Conservation (phyloP, 2,797 vertebrate genomes). For the Triplophysa yarkandensis region DNA sequence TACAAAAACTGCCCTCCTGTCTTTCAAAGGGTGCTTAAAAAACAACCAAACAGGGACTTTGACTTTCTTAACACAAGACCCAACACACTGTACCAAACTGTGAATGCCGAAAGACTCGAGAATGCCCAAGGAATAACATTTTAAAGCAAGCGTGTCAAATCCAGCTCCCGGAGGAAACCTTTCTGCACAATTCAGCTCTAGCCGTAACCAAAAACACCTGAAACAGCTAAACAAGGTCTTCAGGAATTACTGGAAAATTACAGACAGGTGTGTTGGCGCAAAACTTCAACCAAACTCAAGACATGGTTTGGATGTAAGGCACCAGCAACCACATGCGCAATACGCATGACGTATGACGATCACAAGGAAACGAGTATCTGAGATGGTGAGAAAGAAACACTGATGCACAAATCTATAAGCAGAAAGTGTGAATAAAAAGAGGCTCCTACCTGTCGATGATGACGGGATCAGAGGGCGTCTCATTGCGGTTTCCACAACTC, state of each 20-base stretch:
- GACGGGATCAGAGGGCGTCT: constrained; percentile 98
- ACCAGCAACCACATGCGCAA: background rate
- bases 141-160: background rate
- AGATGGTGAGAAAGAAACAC: constrained; percentile 12
- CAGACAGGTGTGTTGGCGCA: background rate
- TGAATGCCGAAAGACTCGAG: background rate
- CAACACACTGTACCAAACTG: background rate
- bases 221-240: background rate
- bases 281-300: background rate
- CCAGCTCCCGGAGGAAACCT: background rate
- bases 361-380: background rate
- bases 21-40: background rate
- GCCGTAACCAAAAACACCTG: background rate
- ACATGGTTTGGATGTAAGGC: too few species aligned
- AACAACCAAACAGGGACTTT: constrained; percentile 24
- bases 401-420: constrained; percentile 11
- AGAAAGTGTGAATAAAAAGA: constrained; percentile 1
- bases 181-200: background rate
- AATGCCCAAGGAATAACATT: constrained; percentile 3
- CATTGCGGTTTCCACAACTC: constrained; percentile 99
- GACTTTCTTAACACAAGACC: constrained; percentile 5
- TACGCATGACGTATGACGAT: background rate
- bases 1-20: background rate
- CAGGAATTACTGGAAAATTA: background rate
- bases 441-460: constrained; percentile 98